Percentiles rank a stretch among this genome's conserved stretches.
Evolutionary conservation across 1,140 invertebrate genomes (phyloP).

Genomic region (Macrostomum lignano): DNA sequence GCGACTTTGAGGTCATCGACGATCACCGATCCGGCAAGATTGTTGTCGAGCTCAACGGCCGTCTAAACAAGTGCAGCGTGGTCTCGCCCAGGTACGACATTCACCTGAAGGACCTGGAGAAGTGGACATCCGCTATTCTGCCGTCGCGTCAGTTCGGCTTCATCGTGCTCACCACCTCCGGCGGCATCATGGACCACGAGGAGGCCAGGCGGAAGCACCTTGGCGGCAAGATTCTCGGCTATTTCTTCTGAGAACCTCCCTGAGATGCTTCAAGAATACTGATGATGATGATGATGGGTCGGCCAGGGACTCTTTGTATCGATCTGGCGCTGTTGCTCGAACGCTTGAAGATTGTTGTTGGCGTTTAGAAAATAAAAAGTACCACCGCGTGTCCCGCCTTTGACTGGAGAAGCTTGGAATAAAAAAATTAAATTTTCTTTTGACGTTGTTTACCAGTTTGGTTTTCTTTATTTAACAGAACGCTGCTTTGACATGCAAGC

Average conservation of each 20-base stretch:
- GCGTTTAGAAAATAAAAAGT: too few species aligned
- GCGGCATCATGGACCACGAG: slow-evolving; percentile 99
- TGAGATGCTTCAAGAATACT: too few species aligned
- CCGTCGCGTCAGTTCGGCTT: slow-evolving; percentile 99
- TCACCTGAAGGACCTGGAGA: slow-evolving; percentile 73
- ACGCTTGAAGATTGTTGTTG: too few species aligned
- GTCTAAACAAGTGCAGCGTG: slow-evolving; percentile 48
- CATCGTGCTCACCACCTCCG: slow-evolving; percentile 86
- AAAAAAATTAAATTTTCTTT: too few species aligned
- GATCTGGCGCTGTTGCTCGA: too few species aligned
- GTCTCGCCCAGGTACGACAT: slow-evolving; percentile 62
- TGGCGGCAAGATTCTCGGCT: slow-evolving; percentile 97
- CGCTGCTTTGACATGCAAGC: too few species aligned
- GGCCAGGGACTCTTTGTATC: too few species aligned
- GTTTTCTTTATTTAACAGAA: too few species aligned
- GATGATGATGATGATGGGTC: too few species aligned
- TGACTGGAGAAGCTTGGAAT: too few species aligned
- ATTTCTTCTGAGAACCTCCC: slow-evolving; percentile 99
- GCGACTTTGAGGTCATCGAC: slow-evolving; percentile 97
- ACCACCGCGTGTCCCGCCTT: too few species aligned
- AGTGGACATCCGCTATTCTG: slow-evolving; percentile 82
- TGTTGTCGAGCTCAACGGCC: slow-evolving; percentile 85
- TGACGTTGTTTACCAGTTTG: too few species aligned
- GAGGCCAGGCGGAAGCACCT: slow-evolving; percentile 96
- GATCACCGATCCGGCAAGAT: slow-evolving; percentile 95